phyloP scores from a whole-genome alignment of 2,797 vertebrate genomes.

The Bradypodion ventrale region DNA sequence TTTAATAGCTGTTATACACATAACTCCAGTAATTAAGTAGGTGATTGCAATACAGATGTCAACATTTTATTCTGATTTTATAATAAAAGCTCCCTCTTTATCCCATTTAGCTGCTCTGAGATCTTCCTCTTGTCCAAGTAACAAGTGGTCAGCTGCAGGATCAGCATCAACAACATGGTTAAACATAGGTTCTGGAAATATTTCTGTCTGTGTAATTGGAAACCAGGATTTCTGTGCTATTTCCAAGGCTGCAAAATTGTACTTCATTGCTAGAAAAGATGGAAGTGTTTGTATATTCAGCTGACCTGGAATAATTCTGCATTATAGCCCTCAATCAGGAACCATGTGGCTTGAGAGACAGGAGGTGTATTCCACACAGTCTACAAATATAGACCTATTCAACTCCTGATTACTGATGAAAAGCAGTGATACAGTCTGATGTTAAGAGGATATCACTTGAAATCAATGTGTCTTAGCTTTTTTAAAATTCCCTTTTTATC shows the following conservation, averaged over 20 bases:
- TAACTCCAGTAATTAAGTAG: too few species aligned
- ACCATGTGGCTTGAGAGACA: not conserved
- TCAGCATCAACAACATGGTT: too few species aligned
- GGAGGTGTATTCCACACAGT: too few species aligned
- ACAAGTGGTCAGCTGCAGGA: too few species aligned
- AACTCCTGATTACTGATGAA: not conserved
- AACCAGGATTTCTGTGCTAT: not conserved
- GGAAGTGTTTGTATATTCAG: not conserved
- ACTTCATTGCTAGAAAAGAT: not conserved
- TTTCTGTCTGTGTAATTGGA: not conserved
- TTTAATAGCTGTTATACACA: too few species aligned
- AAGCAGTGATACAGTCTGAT: too few species aligned
- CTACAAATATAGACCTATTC: not conserved
- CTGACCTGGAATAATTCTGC: not conserved
- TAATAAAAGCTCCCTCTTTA: too few species aligned
- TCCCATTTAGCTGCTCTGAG: too few species aligned
- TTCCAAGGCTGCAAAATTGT: not conserved
- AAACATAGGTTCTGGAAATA: too few species aligned
- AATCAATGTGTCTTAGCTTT: conserved; percentile 3
- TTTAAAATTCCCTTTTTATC: not conserved
- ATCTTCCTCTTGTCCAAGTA: too few species aligned
- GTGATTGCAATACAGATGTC: not conserved
- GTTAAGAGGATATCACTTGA: conserved; percentile 4
- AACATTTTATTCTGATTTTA: not conserved
- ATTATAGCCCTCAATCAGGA: not conserved